A percentile compares a stretch with the other conserved stretches of the same genome.
phyloP scores from a whole-genome alignment of 1,140 invertebrate genomes.

The Eriosoma lanigerum region DNA sequence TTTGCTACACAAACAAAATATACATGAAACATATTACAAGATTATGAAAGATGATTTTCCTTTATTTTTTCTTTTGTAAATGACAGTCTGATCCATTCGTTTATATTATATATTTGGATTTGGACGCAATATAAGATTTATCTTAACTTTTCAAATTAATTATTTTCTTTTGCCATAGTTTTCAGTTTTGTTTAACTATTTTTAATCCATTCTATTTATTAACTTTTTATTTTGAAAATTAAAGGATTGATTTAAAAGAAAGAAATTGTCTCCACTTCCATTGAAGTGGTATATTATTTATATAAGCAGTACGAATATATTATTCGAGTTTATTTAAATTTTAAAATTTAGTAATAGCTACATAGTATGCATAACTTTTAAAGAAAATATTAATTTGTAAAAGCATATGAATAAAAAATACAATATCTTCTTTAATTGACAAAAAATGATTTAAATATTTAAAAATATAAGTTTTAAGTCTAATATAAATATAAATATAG shows the following conservation, averaged over 20 bases:
- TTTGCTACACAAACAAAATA: background rate
- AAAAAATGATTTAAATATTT: no score
- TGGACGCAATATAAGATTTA: background rate
- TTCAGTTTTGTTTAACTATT: background rate
- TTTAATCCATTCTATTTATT: background rate
- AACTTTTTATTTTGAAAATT: background rate
- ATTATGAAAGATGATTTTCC: background rate
- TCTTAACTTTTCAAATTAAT: background rate
- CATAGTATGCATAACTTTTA: no score
- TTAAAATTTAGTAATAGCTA: no score
- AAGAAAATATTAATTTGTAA: no score
- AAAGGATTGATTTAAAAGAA: background rate
- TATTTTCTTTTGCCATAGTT: background rate
- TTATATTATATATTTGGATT: background rate
- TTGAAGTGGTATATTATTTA: no score
- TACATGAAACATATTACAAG: background rate
- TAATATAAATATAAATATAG: no score
- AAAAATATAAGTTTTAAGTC: no score
- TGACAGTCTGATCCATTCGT: background rate
- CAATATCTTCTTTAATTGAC: no score
- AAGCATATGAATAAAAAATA: no score
- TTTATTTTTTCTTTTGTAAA: background rate
- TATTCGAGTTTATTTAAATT: no score
- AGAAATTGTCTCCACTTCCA: no score
- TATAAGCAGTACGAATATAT: no score